A percentile compares a stretch with the other conserved stretches of the same genome.
These are phyloP conservation scores for Ennomos erosarius DNA, from an alignment of 2,888 invertebrate species.

Conservation along the genomic window DNA sequence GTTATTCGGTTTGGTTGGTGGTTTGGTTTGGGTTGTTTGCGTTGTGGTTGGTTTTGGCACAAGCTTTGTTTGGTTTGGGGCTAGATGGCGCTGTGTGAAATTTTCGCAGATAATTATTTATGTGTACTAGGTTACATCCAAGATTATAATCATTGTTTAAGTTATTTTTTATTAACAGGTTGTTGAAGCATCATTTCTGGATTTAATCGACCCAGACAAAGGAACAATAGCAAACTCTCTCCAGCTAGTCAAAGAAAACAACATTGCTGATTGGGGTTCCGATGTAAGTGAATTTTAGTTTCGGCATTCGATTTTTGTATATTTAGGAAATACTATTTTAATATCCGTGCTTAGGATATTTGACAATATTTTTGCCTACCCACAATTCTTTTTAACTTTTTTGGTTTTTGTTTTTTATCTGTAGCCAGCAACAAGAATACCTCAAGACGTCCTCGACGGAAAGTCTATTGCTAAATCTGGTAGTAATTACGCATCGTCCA, in stretches of 20 bases:
- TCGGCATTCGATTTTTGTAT: no score
- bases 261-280: constrained; percentile 93
- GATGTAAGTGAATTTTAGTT: constrained; percentile 84
- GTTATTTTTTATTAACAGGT: constrained; percentile 71
- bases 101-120: no score
- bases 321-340: no score
- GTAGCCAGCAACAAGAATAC: constrained; percentile 78
- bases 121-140: no score
- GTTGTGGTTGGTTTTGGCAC: no score
- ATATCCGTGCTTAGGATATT: no score
- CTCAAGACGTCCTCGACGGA: constrained; percentile 84
- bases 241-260: constrained; percentile 88
- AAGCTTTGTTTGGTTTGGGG: no score
- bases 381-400: no score
- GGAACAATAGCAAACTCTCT: constrained; percentile 86
- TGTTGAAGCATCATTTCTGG: constrained; percentile 91
- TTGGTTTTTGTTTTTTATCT: constrained; percentile 21
- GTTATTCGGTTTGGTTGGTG: no score
- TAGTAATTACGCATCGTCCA: constrained; percentile 82
- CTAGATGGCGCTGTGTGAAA: no score
- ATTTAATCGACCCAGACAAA: constrained; percentile 85
- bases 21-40: no score
- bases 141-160: no score
- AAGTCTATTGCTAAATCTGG: constrained; percentile 84
- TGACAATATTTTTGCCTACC: neutral